A percentile compares a stretch with the other conserved stretches of the same genome.
phyloP scores from a whole-genome alignment of 2,797 vertebrate genomes.

The Myotis findleyi region DNA sequence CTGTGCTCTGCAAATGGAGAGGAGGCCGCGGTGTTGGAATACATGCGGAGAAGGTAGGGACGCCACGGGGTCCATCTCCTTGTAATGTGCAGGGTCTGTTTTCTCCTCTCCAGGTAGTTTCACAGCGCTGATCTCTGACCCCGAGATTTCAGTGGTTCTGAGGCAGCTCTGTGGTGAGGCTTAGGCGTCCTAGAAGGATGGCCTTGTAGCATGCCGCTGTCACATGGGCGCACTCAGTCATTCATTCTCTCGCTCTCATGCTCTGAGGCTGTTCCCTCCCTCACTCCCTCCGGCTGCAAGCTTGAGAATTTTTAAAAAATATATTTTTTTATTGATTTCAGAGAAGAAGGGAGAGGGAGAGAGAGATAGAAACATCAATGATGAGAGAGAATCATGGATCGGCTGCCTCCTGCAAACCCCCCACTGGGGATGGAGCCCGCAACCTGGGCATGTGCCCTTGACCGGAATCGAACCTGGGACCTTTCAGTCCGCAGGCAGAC shows the following conservation, averaged over 20 bases:
- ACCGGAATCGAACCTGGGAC: too few species aligned
- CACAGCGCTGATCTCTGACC: background rate
- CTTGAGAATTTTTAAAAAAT: background rate
- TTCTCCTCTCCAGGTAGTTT: background rate
- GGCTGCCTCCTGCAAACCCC: too few species aligned
- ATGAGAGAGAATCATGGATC: too few species aligned
- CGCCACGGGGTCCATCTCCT: background rate
- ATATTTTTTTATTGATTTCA: too few species aligned
- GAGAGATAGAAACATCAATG: too few species aligned
- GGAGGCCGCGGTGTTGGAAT: background rate
- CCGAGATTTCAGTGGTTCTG: background rate
- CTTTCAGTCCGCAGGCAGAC: too few species aligned
- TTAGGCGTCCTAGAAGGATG: background rate
- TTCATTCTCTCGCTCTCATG: background rate
- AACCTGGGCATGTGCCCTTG: too few species aligned
- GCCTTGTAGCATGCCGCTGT: background rate
- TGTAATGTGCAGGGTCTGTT: accelerated
- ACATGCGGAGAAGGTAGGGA: background rate
- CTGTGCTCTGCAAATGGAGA: constrained; percentile 28
- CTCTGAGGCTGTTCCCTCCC: background rate
- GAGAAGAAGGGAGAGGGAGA: too few species aligned
- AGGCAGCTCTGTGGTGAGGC: accelerated
- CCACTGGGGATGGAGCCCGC: too few species aligned
- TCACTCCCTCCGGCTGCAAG: background rate
- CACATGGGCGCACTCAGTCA: background rate